Evolutionary conservation across 2,888 invertebrate species (phyloP), one percentile per base, ranked within the genome.

Genomic region (Baccha elongata): DNA sequence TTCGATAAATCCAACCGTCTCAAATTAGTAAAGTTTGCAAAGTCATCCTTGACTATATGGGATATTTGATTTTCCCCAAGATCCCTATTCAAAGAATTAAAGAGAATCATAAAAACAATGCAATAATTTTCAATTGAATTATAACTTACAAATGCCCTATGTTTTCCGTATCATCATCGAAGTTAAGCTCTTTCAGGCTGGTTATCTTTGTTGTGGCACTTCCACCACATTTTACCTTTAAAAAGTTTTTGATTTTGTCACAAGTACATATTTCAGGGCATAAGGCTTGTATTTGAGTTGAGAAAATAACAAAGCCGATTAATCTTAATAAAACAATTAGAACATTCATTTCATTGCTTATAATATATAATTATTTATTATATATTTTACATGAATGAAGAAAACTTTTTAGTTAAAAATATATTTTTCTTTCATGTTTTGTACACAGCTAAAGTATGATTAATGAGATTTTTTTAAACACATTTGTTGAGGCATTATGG

Each of bases 11-110:
- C 94, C 84, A 95, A 90, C 55, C 93, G 91, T 88, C 93, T 94
- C n/a, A 96, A 91, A 75, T 94, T 93, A 11, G 94, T 93, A 87
- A 95, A 93, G 88, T 94, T 94, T 85, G 92, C 92, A 89, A 98
- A 97, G 62, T 96, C 94, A 87, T 94, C 93, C 3, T 94, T 93
- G 86, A 95, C 94, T 86, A 97, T 93, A 15, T 92, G 91, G 48
- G 93, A 92, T 87, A 97, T 94, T 86, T 94, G 93, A 89, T 97
- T 97, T 87, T 93, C 94, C 88, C 95, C 96, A 62, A 97, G 91
- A 91, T 97, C 96, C 87, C 96, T 95, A 13, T 21, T n/a, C n/a
- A 0, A 19, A 91, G 44, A 92, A 91, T 37, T 21, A 17, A 52
- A 71, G 2, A 52, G 26, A 32, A 62, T 32, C 6, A 32, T 32